Evolutionary conservation across 2,888 invertebrate species (phyloP), one percentile per base, ranked within the genome.

Genomic region (Phengaris arion): DNA sequence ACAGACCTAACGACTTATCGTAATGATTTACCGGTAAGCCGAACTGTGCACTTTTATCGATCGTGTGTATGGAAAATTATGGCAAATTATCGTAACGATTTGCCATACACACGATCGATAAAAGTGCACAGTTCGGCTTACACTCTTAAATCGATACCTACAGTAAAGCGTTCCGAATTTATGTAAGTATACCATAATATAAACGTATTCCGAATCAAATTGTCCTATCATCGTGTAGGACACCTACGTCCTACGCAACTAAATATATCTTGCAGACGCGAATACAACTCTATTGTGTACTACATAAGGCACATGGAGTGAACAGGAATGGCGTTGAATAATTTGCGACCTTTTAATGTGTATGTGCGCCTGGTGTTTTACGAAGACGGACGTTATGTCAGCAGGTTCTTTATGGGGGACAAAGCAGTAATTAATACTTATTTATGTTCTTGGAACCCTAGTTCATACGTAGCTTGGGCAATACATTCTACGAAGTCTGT

Each of bases 261-360:
- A 89, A 82, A 82, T 76, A 76, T 80, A 80, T 69, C 6, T 9
- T n/a, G 22, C 55, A 57, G 74, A 78, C 52, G 2, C 76, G 3
- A 87, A 83, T 77, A 80, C 10, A 69, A 79, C 85, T 81, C 79
- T 89, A 85, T 79, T 2, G 0, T 0, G 0, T 45, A 6, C 0
- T 0, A 0, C 0, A 59, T 85, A 86, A 80, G 76, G 79, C 80
- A 54, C 22, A 74, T 2, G 64, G 10, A 54, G 83, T 48, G 79
- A 48, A 35, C 22, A 74, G 54, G 68, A 76, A 74, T 83, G 82
- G 77, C 77, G 81, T 78, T 82, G 84, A 85, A 86, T 88, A 87
- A 89, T 89, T 90, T 89, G 90, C 86, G 83, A 88, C 83, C 86
- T 88, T 83, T 87, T 88, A 86, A 86, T 85, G 82, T 81, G 80